Evolutionary conservation across 2,888 invertebrate genomes (phyloP).

Genomic region (Drosophila recens): DNA sequence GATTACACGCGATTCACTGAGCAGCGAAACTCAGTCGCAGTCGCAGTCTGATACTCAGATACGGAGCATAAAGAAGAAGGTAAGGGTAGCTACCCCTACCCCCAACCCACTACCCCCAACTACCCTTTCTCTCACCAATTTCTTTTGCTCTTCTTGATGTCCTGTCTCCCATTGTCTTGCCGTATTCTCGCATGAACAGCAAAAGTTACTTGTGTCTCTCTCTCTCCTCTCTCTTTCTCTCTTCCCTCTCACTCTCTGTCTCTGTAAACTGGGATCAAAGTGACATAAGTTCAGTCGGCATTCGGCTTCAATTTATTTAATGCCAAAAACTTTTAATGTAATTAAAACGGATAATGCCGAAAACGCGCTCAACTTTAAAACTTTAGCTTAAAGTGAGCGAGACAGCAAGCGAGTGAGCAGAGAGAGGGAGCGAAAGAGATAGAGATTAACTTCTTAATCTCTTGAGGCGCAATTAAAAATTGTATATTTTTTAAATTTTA

Average conservation of each 20-base stretch:
- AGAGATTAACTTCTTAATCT: neutral
- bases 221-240: neutral
- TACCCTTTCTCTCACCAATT: neutral
- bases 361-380: constrained; percentile 65
- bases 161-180: constrained; percentile 32
- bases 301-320: constrained; percentile 75
- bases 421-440: neutral
- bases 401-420: neutral
- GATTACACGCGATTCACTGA: constrained; percentile 78
- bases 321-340: constrained; percentile 76
- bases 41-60: neutral
- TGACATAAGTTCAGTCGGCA: constrained; percentile 71
- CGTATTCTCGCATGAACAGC: constrained; percentile 67
- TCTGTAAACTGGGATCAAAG: constrained; percentile 66
- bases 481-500: too few species aligned
- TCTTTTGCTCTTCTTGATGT: constrained; percentile 19
- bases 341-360: constrained; percentile 74
- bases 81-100: constrained; percentile 4
- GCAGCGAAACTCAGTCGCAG: constrained; percentile 42
- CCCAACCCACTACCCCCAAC: neutral
- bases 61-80: constrained; percentile 4
- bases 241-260: neutral
- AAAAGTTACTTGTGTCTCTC: constrained; percentile 63
- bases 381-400: constrained; percentile 30
- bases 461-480: too few species aligned